These are phyloP conservation scores for Dryomyza anilis DNA, from an alignment of 2,888 invertebrate genomes.

Conservation along the genomic window DNA sequence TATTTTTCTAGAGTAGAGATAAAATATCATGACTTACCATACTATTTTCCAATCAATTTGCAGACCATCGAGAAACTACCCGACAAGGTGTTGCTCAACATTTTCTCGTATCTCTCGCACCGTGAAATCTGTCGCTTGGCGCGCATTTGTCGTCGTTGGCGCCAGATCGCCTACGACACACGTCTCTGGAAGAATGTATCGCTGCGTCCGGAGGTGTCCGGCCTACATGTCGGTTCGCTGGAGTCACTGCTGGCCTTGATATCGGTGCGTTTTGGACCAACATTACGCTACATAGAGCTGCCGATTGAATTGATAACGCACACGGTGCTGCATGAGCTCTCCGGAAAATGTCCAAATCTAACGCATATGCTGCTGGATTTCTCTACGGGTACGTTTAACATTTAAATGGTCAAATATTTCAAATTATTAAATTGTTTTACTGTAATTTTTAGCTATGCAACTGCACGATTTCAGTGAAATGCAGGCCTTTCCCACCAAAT, in stretches of 20 bases:
- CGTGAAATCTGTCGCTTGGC: conserved; percentile 94
- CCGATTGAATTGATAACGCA: conserved; percentile 97
- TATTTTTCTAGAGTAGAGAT: background rate
- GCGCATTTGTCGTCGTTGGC: conserved; percentile 94
- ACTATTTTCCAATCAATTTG: conserved; percentile 45
- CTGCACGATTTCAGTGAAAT: conserved; percentile 99
- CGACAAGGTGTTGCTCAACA: conserved; percentile 91
- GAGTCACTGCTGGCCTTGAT: conserved; percentile 88
- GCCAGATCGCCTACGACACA: conserved; percentile 93
- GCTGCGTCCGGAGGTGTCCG: conserved; percentile 94
- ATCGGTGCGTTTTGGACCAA: conserved; percentile 85
- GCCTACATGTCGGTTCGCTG: conserved; percentile 72
- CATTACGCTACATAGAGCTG: conserved; percentile 87
- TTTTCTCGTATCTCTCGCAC: conserved; percentile 93
- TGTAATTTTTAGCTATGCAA: conserved; percentile 78
- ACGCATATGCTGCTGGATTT: conserved; percentile 97
- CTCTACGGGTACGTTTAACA: conserved; percentile 74
- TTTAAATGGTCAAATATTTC: background rate
- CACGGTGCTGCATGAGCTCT: conserved; percentile 93
- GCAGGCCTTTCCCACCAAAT: conserved; percentile 97
- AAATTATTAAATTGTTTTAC: background rate
- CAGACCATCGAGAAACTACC: conserved; percentile 96
- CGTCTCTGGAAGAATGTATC: conserved; percentile 95
- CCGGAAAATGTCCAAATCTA: conserved; percentile 93
- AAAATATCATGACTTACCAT: too few relatives aligned